Evolutionary conservation across 1,140 invertebrate species (phyloP).

Genomic region (Coelopa frigida): DNA sequence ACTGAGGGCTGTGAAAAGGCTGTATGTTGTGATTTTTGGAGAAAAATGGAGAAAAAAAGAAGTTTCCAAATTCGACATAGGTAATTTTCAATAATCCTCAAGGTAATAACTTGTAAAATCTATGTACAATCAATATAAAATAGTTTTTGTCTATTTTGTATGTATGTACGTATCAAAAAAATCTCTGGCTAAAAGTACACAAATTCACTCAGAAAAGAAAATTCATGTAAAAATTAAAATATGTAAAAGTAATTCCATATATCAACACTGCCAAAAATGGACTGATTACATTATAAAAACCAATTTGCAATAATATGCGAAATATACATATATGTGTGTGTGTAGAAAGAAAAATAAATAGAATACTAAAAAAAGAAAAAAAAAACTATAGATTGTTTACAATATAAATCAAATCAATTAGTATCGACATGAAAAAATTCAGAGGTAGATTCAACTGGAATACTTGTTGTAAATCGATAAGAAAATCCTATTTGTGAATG

Average conservation of each 20-base stretch:
- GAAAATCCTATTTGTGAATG: too few relatives aligned
- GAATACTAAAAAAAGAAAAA: slow-evolving; percentile 1
- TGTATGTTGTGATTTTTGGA: too few relatives aligned
- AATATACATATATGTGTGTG: slow-evolving; percentile 9
- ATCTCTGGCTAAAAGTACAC: background rate
- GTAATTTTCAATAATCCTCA: too few relatives aligned
- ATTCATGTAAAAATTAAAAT: slow-evolving; percentile 7
- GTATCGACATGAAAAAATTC: too few relatives aligned
- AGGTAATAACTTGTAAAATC: slow-evolving; percentile 2
- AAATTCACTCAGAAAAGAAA: slow-evolving; percentile 7
- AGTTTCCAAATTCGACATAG: too few relatives aligned
- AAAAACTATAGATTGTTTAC: background rate
- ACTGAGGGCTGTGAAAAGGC: too few relatives aligned
- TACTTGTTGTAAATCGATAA: too few relatives aligned
- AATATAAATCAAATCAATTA: too few relatives aligned
- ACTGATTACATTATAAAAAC: slow-evolving; percentile 4
- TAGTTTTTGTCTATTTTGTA: too few relatives aligned
- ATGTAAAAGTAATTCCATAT: background rate
- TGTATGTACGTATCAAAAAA: background rate
- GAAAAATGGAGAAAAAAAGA: too few relatives aligned
- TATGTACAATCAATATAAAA: too few relatives aligned
- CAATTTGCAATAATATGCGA: slow-evolving; percentile 3
- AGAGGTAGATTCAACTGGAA: too few relatives aligned
- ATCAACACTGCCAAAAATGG: background rate
- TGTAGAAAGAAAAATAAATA: slow-evolving; percentile 3